Percentiles rank a stretch among this genome's conserved stretches.
Conservation (phyloP, 2,888 invertebrate genomes). For the Chymomyza fuscimana region DNA sequence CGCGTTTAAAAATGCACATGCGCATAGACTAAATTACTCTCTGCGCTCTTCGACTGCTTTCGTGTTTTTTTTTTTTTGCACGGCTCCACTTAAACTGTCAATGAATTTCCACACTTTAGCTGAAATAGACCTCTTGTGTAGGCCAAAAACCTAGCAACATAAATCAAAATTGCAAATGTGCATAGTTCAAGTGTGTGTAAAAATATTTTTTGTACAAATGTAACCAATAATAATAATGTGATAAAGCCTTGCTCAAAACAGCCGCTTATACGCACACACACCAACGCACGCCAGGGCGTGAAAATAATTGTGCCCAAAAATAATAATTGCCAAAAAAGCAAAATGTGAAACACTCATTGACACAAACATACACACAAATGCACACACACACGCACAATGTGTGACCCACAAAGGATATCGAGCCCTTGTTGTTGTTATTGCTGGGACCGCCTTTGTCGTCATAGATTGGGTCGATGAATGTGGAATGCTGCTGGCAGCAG, state of each 20-base stretch:
- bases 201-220: constrained; percentile 33
- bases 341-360: constrained; percentile 40
- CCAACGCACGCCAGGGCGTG: background rate
- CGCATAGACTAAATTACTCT: background rate
- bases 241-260: constrained; percentile 15
- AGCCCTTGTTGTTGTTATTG: constrained; percentile 15
- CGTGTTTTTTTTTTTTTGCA: constrained; percentile 6
- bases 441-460: constrained; percentile 42
- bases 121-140: constrained; percentile 3
- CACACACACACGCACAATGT: background rate
- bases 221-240: constrained; percentile 33
- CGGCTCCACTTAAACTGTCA: constrained; percentile 21
- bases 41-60: background rate
- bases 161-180: constrained; percentile 15
- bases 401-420: constrained; percentile 59
- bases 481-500: constrained; percentile 39
- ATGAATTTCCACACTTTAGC: constrained; percentile 15
- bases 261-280: background rate
- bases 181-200: constrained; percentile 31
- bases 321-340: constrained; percentile 20
- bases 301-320: constrained; percentile 8
- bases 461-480: constrained; percentile 64
- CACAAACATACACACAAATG: background rate
- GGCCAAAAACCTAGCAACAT: constrained; percentile 1
- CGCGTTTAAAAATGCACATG: background rate